phyloP scores from a whole-genome alignment of 2,113 vertebrate genomes.

The Deroptyus accipitrinus region DNA sequence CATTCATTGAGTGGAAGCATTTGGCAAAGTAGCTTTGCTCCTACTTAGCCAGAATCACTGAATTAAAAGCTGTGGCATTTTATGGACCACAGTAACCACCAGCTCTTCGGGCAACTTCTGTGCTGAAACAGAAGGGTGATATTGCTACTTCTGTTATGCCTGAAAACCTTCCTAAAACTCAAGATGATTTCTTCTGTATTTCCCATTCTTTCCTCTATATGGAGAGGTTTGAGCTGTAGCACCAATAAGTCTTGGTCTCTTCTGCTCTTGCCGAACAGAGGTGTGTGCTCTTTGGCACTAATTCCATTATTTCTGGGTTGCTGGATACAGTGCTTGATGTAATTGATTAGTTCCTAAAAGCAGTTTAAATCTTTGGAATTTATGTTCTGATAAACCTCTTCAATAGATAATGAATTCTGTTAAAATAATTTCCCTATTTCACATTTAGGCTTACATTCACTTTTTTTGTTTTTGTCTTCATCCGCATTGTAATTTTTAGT shows the following conservation, averaged over 20 bases:
- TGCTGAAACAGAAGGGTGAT: not conserved
- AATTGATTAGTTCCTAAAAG: not conserved
- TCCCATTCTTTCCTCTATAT: not conserved
- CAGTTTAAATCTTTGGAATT: slow-evolving; percentile 4
- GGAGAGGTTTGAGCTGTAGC: not conserved
- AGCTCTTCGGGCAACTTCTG: not conserved
- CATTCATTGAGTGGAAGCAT: not conserved
- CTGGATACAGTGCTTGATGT: not conserved
- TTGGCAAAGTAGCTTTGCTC: not conserved
- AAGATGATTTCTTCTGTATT: not conserved
- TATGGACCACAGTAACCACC: not conserved
- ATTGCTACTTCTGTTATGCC: not conserved
- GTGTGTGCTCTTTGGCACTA: not conserved
- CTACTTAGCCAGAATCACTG: not conserved
- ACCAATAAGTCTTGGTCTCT: not conserved
- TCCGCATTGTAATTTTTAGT: not conserved
- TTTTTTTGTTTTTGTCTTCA: not conserved
- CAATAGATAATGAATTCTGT: not conserved
- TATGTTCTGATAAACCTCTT: slow-evolving; percentile 13
- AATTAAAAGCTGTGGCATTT: not conserved
- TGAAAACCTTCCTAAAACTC: not conserved
- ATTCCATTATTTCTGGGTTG: not conserved
- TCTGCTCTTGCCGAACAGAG: not conserved
- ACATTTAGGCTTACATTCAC: not conserved
- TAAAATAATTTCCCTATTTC: not conserved